Base-by-base conservation (phyloP, 2,888 invertebrate genomes). In the Dendrolimus pini region DNA sequence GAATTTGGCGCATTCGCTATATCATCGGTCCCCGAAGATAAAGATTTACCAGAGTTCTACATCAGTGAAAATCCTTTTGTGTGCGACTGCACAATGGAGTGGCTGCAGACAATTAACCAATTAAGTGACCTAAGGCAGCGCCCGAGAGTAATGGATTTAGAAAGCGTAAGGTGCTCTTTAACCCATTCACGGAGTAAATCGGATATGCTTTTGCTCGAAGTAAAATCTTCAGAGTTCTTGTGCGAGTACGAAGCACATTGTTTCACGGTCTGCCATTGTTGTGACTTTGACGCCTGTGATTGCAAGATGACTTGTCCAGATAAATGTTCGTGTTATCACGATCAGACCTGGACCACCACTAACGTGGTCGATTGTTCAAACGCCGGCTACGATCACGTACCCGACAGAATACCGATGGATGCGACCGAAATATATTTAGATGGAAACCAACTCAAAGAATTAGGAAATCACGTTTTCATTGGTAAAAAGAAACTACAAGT, bases 301-400 rank as follows among this genome's bases (percentile, higher is more conserved):
- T 97, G 97, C 85, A 95, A 96, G 92, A 96, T 96, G 95, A 95
- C 95, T 70, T 97, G 97, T 82, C 97, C 97, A 66, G 93, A 93
- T 81, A 95, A 94, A 81, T 97, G 97, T 85, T 94, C 94, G 67
- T 97, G 97, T 82, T 97, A 94, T 92, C 96, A 96, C 89, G 96
- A 97, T 90, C 94, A 95, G 83, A 94, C 94, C 70, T 96, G 96
- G 95, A 93, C 94, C 70, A 94, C 95, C 77, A 77, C 77, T 66
- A 96, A 96, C 91, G 95, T 96, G 59, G 96, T 96, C 66, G 95
- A 96, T 89, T 96, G 96, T 89, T 94, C 95, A 69, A 93, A 92
- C 76, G 94, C 94, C 68, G 94, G 93, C 65, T 94, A 94, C 85
- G 94, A 93, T 75, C 92, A 92, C 80, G 94, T 96, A 64, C 96